These are phyloP conservation scores for Oryzias melastigma DNA, from an alignment of 2,113 vertebrate species.

Conservation along the genomic window DNA sequence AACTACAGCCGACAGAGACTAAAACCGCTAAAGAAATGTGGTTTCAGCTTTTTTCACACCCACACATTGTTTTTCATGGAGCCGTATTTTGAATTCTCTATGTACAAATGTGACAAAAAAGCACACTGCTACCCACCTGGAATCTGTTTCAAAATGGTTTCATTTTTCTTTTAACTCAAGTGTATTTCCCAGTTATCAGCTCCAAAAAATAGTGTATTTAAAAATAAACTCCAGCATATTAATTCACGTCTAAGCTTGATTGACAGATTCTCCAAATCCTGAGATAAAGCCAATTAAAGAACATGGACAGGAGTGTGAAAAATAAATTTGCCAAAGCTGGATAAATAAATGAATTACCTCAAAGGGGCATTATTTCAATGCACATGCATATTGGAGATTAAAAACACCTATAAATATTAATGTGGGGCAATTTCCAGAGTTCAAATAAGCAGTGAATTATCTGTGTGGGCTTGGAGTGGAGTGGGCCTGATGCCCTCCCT, in stretches of 20 bases:
- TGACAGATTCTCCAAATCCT: slow-evolving; percentile 64
- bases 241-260: slow-evolving; percentile 69
- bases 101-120: slow-evolving; percentile 1
- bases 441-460: slow-evolving; percentile 75
- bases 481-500: slow-evolving; percentile 48
- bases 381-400: slow-evolving; percentile 75
- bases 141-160: slow-evolving; percentile 10
- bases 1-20: no score
- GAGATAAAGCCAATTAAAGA: slow-evolving; percentile 73
- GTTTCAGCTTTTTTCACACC: neutral
- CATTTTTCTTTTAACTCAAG: neutral
- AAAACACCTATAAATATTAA: slow-evolving; percentile 80
- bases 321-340: slow-evolving; percentile 58
- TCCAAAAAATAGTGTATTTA: slow-evolving; percentile 45
- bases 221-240: slow-evolving; percentile 49
- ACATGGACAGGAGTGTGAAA: slow-evolving; percentile 44
- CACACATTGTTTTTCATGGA: neutral
- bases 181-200: slow-evolving; percentile 24
- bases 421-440: slow-evolving; percentile 70
- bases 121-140: neutral
- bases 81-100: neutral
- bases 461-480: slow-evolving; percentile 66
- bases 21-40: no score
- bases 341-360: slow-evolving; percentile 78
- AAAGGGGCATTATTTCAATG: slow-evolving; percentile 63